Evolutionary conservation across 1,140 invertebrate genomes (phyloP).

Genomic region (Centruroides sculpturatus): DNA sequence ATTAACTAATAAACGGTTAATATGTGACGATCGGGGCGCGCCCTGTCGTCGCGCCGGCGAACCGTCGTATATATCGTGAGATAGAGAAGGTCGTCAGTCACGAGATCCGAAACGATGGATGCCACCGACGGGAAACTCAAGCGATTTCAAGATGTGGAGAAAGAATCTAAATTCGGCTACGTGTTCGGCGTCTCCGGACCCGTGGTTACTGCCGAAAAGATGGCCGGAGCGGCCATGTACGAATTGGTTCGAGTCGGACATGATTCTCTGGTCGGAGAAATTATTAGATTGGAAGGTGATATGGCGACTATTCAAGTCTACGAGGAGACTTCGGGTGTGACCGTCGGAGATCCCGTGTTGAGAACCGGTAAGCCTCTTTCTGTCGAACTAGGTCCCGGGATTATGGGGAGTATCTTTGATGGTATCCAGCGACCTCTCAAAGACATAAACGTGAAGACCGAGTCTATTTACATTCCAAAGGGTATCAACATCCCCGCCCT

Average conservation of each 20-base stretch:
- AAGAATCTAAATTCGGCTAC: constrained; percentile 80
- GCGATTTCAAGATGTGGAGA: constrained; percentile 57
- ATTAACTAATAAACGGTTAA: too few species aligned
- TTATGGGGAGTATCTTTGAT: constrained; percentile 98
- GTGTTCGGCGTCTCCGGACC: constrained; percentile 94
- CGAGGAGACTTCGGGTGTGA: constrained; percentile 98
- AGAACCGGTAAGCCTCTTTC: constrained; percentile 95
- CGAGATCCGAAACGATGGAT: too few species aligned
- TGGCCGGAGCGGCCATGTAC: constrained; percentile 99
- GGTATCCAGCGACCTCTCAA: constrained; percentile 97
- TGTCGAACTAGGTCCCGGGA: constrained; percentile 97
- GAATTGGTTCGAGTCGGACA: constrained; percentile 98
- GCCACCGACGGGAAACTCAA: constrained; percentile 24
- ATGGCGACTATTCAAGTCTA: constrained; percentile 99
- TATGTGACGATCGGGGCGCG: too few species aligned
- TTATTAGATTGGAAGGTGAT: constrained; percentile 97
- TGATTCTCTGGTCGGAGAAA: constrained; percentile 94
- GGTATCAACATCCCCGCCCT: constrained; percentile 88
- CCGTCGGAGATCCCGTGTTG: constrained; percentile 96
- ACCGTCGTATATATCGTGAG: too few species aligned
- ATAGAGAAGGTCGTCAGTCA: too few species aligned
- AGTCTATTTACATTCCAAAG: constrained; percentile 98
- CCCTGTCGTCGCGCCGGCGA: too few species aligned
- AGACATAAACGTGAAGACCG: constrained; percentile 84
- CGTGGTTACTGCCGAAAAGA: constrained; percentile 96